Evolutionary conservation across 2,797 vertebrate species (phyloP).

Genomic region (Sphenopsis melanotis): DNA sequence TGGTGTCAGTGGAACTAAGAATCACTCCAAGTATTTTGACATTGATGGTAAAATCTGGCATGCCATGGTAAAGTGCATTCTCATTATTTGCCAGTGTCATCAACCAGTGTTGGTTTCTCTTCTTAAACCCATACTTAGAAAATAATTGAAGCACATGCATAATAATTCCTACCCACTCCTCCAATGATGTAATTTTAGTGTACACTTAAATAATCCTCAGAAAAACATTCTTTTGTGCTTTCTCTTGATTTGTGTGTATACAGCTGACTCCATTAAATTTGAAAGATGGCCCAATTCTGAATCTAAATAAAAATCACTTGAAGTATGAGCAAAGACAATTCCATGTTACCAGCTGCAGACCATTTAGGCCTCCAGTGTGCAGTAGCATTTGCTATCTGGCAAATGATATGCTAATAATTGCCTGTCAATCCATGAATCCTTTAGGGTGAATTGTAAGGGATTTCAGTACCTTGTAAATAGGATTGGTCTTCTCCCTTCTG

Average conservation of each 20-base stretch:
- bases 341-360: neutral
- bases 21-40: neutral
- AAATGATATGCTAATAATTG: neutral
- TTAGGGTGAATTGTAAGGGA: neutral
- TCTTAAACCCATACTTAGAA: neutral
- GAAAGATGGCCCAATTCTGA: neutral
- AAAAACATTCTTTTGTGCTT: neutral
- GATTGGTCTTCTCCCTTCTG: neutral
- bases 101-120: neutral
- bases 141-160: neutral
- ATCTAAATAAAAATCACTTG: neutral
- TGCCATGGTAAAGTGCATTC: neutral
- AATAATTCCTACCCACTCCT: neutral
- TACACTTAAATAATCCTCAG: neutral
- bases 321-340: neutral
- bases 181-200: neutral
- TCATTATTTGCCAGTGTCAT: neutral
- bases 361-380: neutral
- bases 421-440: neutral
- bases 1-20: neutral
- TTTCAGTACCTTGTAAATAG: constrained; percentile 23
- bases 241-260: neutral
- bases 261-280: neutral
- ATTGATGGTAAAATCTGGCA: neutral
- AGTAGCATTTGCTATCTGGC: neutral